Conservation (phyloP, 2,888 invertebrate species). For the Dermolepida albohirtum region DNA sequence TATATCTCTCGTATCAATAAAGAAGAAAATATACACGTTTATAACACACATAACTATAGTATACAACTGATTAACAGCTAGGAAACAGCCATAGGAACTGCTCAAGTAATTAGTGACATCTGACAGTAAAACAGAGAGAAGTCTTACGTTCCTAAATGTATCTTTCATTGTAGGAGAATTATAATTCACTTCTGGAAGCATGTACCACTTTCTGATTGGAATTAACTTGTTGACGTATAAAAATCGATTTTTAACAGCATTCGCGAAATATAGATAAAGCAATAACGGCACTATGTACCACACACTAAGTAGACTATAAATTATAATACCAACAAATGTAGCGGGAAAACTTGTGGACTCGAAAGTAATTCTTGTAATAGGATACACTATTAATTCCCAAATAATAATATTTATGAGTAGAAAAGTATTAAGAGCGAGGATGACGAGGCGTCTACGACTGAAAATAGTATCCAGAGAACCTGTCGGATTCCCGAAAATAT, state of each 20-base stretch:
- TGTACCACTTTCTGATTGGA: conserved; percentile 37
- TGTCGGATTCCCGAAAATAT: background rate
- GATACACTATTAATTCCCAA: too few relatives aligned
- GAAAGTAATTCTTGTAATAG: too few relatives aligned
- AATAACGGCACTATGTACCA: conserved; percentile 52
- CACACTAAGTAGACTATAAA: background rate
- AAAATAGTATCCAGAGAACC: too few relatives aligned
- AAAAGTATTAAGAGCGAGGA: too few relatives aligned
- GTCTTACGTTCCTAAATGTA: conserved; percentile 46
- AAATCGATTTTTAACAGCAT: conserved; percentile 47
- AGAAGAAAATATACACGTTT: conserved; percentile 49
- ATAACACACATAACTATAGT: conserved; percentile 49
- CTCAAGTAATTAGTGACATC: conserved; percentile 49
- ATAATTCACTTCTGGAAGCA: conserved; percentile 17
- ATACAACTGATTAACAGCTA: conserved; percentile 52
- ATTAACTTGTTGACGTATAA: conserved; percentile 45
- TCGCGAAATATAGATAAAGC: conserved; percentile 50
- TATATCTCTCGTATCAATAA: conserved; percentile 18
- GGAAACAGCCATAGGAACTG: conserved; percentile 51
- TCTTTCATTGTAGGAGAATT: conserved; percentile 39
- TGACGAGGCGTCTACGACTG: too few relatives aligned
- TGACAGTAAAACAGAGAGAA: conserved; percentile 50
- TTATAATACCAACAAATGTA: too few relatives aligned
- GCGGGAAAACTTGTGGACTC: too few relatives aligned
- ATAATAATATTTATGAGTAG: too few relatives aligned